Evolutionary conservation across 2,113 vertebrate genomes (phyloP), one percentile per base, ranked within the genome.

Genomic region (Lynx canadensis): DNA sequence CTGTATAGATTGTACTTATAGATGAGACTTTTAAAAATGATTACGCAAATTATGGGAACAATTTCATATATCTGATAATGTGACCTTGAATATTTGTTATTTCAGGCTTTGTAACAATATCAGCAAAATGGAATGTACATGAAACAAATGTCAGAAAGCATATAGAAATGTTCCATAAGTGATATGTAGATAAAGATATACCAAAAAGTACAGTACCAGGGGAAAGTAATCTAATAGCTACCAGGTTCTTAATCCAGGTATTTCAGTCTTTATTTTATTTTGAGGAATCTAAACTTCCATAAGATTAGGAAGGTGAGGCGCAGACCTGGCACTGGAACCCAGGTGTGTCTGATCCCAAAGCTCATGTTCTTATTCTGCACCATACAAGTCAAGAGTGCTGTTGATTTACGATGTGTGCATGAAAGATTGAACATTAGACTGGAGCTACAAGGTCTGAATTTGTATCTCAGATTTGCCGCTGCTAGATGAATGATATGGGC

Each of bases 61-160:
- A 73, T 74, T 97, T 95, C 14, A 66, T 79, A 4, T 94, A 55
- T 86, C 66, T 90, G 38, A 55, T 92, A 74, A 86, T 88, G 7
- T 87, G 29, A 74, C 12, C 33, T 76, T 93, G 63, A 96, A 79
- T 27, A 63, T 93, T 71, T 93, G 81, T 81, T 45, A 52, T 71
- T 93, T 95, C 31, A 93, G 45, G 33, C 63, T 91, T 95, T 94
- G 55, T 88, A 60, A 90, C 48, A 90, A 76, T 82, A 41, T 60
- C 41, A 57, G 65, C n/a, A 82, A 93, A 74, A 69, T 38, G 13
- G n/a, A 80, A 10, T 80, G 9, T 41, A 3, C 4, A 48, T 68
- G 94, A 93, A 79, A 57, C 19, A 90, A 87, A 88, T 95, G 69
- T 88, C 36, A 94, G 87, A 93, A 76, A 9, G 76, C 21, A 86